phyloP scores from a whole-genome alignment of 2,888 invertebrate genomes.

The Trichogramma dendrolimi region DNA sequence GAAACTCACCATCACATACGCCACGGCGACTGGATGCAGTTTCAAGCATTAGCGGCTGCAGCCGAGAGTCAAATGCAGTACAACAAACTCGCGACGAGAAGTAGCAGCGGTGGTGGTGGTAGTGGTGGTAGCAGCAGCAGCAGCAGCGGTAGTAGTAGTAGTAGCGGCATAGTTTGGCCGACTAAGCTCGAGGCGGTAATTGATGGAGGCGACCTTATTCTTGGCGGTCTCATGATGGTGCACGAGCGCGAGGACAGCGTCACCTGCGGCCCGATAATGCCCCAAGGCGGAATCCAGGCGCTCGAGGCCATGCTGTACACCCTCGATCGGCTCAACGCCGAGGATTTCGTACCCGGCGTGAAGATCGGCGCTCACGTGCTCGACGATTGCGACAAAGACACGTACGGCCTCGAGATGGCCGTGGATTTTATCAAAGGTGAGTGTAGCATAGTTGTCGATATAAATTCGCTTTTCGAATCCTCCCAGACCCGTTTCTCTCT shows the following conservation, averaged over 20 bases:
- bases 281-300: constrained; percentile 85
- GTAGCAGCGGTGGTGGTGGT: not conserved
- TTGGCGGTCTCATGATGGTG: constrained; percentile 93
- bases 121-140: too few species aligned
- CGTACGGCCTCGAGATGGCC: constrained; percentile 91
- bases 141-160: too few species aligned
- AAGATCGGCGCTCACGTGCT: constrained; percentile 82
- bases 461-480: too few species aligned
- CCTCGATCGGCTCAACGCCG: constrained; percentile 72
- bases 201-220: constrained; percentile 74
- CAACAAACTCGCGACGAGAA: not conserved
- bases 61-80: constrained; percentile 4
- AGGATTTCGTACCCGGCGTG: constrained; percentile 69
- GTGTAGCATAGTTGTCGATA: constrained; percentile 35
- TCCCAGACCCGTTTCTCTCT: too few species aligned
- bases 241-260: constrained; percentile 84
- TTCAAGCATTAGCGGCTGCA: constrained; percentile 37
- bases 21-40: constrained; percentile 38
- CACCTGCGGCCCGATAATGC: constrained; percentile 91
- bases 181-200: constrained; percentile 81
- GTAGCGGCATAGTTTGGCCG: constrained; percentile 62
- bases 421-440: constrained; percentile 95
- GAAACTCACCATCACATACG: constrained; percentile 42
- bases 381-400: constrained; percentile 94
- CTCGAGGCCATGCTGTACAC: constrained; percentile 91